Conservation (phyloP, 2,797 vertebrate species). For the Meriones psammophilus region DNA sequence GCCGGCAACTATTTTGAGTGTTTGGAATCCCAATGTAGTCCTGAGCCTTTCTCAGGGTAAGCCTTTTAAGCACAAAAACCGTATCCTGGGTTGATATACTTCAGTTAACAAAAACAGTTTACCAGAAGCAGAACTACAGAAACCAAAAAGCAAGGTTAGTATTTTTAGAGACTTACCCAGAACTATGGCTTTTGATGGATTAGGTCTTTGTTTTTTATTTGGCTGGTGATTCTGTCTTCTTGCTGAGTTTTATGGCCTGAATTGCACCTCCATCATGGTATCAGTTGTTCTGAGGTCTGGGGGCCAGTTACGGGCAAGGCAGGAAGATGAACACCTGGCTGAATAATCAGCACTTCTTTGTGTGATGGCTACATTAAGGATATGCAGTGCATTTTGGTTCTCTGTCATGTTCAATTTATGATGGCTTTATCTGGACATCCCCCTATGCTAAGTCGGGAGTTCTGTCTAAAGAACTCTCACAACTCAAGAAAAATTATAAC, state of each 20-base stretch:
- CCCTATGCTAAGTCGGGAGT: not conserved
- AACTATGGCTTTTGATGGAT: too few species aligned
- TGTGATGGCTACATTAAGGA: not conserved
- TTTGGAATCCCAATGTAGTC: not conserved
- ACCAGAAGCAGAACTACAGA: too few species aligned
- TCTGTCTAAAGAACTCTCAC: not conserved
- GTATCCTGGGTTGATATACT: too few species aligned
- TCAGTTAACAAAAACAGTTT: too few species aligned
- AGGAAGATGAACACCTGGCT: not conserved
- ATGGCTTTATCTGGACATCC: not conserved
- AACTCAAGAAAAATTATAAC: not conserved
- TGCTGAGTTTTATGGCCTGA: too few species aligned
- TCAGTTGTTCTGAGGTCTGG: not conserved
- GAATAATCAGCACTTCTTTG: not conserved
- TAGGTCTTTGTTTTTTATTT: too few species aligned
- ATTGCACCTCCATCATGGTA: too few species aligned
- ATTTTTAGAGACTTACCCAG: too few species aligned
- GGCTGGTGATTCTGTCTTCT: too few species aligned
- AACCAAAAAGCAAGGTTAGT: too few species aligned
- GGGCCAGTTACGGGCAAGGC: not conserved
- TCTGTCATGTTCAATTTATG: not conserved
- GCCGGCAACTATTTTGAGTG: not conserved
- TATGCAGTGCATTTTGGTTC: not conserved
- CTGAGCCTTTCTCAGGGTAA: not conserved
- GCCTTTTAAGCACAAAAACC: not conserved